These are phyloP conservation scores for Poecilobothrus nobilitatus DNA, from an alignment of 2,888 invertebrate species.

Conservation along the genomic window DNA sequence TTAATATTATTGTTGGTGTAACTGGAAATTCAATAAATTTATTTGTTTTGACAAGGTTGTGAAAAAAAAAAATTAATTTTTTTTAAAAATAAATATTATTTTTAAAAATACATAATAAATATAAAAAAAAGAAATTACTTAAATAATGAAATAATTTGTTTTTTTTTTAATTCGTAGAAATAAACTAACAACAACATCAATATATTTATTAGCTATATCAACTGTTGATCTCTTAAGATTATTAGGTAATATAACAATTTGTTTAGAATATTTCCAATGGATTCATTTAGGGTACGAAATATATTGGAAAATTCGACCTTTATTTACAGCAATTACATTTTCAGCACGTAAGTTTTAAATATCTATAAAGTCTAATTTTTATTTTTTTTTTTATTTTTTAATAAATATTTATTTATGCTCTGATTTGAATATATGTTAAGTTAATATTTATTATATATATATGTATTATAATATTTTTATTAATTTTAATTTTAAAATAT, in stretches of 20 bases:
- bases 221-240: not conserved
- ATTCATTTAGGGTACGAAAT: not conserved
- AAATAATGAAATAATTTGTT: not conserved
- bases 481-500: no score
- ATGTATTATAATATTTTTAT: no score
- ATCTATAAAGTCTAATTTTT: no score
- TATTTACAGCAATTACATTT: not conserved
- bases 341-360: not conserved
- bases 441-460: no score
- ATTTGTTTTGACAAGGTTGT: not conserved
- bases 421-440: no score
- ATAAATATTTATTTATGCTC: no score
- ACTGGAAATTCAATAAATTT: not conserved
- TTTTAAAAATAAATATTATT: not conserved
- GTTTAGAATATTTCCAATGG: not conserved
- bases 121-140: no score
- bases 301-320: not conserved
- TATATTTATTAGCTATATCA: not conserved
- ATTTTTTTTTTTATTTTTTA: not conserved
- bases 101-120: no score
- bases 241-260: not conserved
- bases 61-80: not conserved
- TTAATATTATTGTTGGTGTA: not conserved
- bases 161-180: not conserved
- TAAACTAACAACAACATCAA: not conserved